Base-by-base conservation (phyloP, 2,888 invertebrate genomes). In the Idaea straminata region DNA sequence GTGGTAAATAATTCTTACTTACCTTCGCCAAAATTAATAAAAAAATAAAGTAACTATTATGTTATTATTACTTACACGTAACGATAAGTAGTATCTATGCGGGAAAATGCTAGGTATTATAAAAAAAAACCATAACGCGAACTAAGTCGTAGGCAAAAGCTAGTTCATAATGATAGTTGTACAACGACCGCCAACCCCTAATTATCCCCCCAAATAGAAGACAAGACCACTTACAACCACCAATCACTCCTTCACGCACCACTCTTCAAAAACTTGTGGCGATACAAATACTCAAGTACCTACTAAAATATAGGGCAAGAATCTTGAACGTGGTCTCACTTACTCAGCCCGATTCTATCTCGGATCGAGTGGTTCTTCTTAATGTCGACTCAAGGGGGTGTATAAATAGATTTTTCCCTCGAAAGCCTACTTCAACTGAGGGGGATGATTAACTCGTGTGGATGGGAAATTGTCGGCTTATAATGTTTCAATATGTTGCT, bases 191-290 rank as follows among this genome's bases (percentile, higher is more conserved):
- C 38, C 38, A 3, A 38, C 47, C 10, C 47, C 47, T 4, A 47
- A 47, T 47, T 47, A 47, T 47, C 47, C 47, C 13, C 47, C 10
- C 25, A 5, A 47, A 47, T 10, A 47, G 47, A 47, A 36, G 47
- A 47, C 6, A 47, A 13, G 10, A 47, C 13, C 47, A 47, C 47
- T 47, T 13, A 47, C 76, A 70, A 25, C 64, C 74, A 74, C 77
- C 75, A 73, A 79, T 75, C 77, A 75, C 57, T 76, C 74, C 76
- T 76, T 80, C 57, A 63, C 63, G 65, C 67, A 67, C 73, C 77
- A 78, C 75, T 73, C 71, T 73, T 75, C 74, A 60, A 6, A 63
- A 63, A 62, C 59, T 62, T 64, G 57, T 61, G 65, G 66, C 73
- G 71, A 74, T 72, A 77, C 72, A 72, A 63, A 73, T 66, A 69